A percentile compares a stretch with the other conserved stretches of the same genome.
These are phyloP conservation scores for Heteromyza rotundicornis DNA, from an alignment of 2,888 invertebrate species.

Conservation along the genomic window DNA sequence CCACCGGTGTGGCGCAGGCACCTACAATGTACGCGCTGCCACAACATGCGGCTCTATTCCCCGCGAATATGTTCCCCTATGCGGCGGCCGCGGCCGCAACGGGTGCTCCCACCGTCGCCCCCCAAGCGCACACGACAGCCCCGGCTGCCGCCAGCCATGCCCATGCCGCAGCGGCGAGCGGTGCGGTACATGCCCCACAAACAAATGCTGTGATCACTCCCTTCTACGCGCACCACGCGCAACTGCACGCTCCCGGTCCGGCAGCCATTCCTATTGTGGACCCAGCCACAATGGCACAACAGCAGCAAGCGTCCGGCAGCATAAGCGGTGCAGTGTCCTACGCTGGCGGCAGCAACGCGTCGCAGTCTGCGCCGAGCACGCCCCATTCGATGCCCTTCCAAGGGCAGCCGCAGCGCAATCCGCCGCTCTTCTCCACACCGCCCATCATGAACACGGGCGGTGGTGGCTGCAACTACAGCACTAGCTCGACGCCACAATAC, in stretches of 20 bases:
- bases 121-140: constrained; percentile 33
- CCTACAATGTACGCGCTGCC: constrained; percentile 60
- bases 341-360: constrained; percentile 36
- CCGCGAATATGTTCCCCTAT: constrained; percentile 61
- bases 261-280: constrained; percentile 40
- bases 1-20: constrained; percentile 41
- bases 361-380: constrained; percentile 62
- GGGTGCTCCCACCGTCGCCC: constrained; percentile 18
- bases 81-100: constrained; percentile 47
- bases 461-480: constrained; percentile 44
- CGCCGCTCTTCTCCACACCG: constrained; percentile 61
- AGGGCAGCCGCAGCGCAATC: constrained; percentile 48
- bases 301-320: neutral
- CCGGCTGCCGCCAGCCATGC: constrained; percentile 35
- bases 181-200: constrained; percentile 48
- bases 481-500: constrained; percentile 54
- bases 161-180: constrained; percentile 34
- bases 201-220: constrained; percentile 60
- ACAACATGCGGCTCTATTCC: constrained; percentile 58
- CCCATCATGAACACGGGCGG: constrained; percentile 47
- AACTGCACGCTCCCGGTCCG: constrained; percentile 39
- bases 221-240: constrained; percentile 43
- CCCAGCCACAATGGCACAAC: constrained; percentile 32
- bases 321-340: constrained; percentile 11
- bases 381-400: constrained; percentile 48